phyloP scores from a whole-genome alignment of 2,797 vertebrate species.

The Cheirogaleus major region DNA sequence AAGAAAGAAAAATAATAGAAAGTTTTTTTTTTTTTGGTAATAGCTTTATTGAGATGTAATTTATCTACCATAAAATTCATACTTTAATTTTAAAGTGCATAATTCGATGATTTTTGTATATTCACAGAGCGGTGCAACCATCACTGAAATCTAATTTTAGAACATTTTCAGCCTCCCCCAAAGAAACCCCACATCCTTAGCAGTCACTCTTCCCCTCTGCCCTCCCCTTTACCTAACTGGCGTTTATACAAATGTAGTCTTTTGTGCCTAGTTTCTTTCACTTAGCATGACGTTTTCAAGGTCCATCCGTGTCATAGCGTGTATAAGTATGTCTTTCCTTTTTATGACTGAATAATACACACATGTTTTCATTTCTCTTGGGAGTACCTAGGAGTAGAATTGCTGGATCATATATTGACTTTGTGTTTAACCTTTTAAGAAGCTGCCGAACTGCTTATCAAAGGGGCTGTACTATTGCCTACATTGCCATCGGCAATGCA shows the following conservation, averaged over 20 bases:
- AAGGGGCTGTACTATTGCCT: not conserved
- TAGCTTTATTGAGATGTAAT: not conserved
- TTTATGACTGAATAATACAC: not conserved
- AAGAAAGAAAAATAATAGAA: not conserved
- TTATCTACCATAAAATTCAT: not conserved
- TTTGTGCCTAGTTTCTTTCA: not conserved
- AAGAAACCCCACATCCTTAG: not conserved
- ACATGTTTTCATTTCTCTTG: not conserved
- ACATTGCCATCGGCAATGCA: no score
- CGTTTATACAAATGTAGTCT: not conserved
- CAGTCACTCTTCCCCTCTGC: not conserved
- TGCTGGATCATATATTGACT: not conserved
- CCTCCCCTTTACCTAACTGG: not conserved
- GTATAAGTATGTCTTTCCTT: not conserved
- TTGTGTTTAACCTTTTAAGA: not conserved
- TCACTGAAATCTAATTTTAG: not conserved
- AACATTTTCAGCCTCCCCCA: not conserved
- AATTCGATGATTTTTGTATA: not conserved
- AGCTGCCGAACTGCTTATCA: not conserved
- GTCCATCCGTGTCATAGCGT: not conserved
- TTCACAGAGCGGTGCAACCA: not conserved
- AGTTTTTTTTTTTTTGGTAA: not conserved
- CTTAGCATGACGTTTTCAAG: not conserved
- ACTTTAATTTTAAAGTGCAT: not conserved
- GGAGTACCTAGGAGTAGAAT: not conserved